phyloP scores from a whole-genome alignment of 37 sponge, comb jelly and placozoan genomes.

The Ianthella basta region DNA sequence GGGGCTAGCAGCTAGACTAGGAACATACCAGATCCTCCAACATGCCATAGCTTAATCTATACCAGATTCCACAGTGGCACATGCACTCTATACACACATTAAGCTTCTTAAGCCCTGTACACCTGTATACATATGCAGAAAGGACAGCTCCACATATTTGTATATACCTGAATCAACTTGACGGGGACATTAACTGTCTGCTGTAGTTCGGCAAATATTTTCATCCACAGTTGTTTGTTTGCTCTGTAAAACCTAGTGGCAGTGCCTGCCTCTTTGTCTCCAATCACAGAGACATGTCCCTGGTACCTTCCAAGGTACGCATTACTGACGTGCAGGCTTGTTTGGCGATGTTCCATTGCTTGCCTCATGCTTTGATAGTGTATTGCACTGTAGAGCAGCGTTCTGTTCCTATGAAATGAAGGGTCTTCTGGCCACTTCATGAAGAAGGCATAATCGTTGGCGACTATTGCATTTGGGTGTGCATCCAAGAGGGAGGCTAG shows the following conservation, averaged over 20 bases:
- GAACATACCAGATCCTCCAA: too few relatives aligned
- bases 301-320: not conserved
- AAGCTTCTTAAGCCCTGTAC: too few relatives aligned
- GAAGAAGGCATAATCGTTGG: not conserved
- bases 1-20: too few relatives aligned
- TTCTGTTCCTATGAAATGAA: not conserved
- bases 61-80: too few relatives aligned
- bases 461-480: not conserved
- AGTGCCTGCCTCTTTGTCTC: constrained; percentile 5
- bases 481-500: not conserved
- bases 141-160: too few relatives aligned
- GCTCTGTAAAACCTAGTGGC: not conserved
- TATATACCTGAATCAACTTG: not conserved
- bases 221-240: not conserved
- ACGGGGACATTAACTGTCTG: not conserved
- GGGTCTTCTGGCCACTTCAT: not conserved
- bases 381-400: not conserved
- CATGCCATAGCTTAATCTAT: too few relatives aligned
- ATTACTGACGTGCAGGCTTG: not conserved
- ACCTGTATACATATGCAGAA: too few relatives aligned
- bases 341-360: too few relatives aligned
- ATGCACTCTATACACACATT: not conserved
- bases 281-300: not conserved
- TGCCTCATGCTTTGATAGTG: not conserved
- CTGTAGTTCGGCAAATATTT: not conserved